phyloP scores from a whole-genome alignment of 2,888 invertebrate genomes.

The Xanthostigma xanthostigma region DNA sequence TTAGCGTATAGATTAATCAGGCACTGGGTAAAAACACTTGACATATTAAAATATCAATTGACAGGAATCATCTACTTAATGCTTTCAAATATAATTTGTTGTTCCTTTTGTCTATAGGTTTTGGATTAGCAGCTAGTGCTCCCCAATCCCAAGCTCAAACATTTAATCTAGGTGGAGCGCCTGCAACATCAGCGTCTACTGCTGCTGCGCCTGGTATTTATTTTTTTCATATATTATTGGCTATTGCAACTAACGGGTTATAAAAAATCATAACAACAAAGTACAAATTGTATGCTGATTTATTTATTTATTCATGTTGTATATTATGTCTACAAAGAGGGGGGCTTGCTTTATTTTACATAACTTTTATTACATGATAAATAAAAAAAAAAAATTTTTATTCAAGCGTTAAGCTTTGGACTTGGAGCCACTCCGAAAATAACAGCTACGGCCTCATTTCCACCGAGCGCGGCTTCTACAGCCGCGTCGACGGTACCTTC shows the following conservation, averaged over 20 bases:
- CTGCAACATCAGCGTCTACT: constrained; percentile 28
- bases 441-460: background rate
- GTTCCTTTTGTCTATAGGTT: no score
- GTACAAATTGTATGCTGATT: background rate
- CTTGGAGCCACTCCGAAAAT: background rate
- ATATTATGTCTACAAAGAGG: no score
- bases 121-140: no score
- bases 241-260: background rate
- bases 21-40: no score
- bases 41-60: no score
- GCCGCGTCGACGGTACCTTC: constrained; percentile 4
- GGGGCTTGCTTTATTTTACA: no score
- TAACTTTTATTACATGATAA: background rate
- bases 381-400: background rate
- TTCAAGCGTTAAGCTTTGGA: background rate
- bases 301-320: background rate
- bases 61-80: no score
- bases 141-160: no score
- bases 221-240: constrained; percentile 2
- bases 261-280: no score
- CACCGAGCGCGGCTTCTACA: background rate
- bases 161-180: constrained; percentile 15
- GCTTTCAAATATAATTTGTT: no score
- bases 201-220: constrained; percentile 7
- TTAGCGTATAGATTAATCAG: no score